These are phyloP conservation scores for Masnerella sp. DNA, from an alignment of 2,888 invertebrate genomes.

Conservation along the genomic window DNA sequence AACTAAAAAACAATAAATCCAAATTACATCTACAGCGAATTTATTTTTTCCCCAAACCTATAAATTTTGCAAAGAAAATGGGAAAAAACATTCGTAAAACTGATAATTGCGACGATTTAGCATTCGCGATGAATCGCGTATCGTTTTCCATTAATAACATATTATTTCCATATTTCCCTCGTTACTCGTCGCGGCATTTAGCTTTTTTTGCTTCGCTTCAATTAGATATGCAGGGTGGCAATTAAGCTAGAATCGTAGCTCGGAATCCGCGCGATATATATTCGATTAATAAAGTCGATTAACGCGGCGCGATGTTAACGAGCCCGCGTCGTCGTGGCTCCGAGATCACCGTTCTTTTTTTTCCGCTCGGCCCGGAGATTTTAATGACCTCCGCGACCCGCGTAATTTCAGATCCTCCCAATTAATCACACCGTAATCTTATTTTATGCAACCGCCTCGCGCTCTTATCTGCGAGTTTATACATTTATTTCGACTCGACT, in stretches of 20 bases:
- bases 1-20: too few relatives aligned
- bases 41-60: too few relatives aligned
- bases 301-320: slow-evolving; percentile 62
- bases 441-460: slow-evolving; percentile 51
- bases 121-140: slow-evolving; percentile 12
- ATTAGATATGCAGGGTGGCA: slow-evolving; percentile 58
- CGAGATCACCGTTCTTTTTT: slow-evolving; percentile 33
- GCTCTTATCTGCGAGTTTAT: slow-evolving; percentile 49
- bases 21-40: too few relatives aligned
- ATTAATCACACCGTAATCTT: slow-evolving; percentile 60
- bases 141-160: slow-evolving; percentile 41
- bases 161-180: slow-evolving; percentile 44
- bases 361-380: slow-evolving; percentile 39
- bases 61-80: too few relatives aligned
- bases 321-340: slow-evolving; percentile 57
- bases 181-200: slow-evolving; percentile 31
- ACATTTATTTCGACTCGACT: slow-evolving; percentile 44
- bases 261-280: slow-evolving; percentile 56
- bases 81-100: background rate
- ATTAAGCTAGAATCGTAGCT: slow-evolving; percentile 56
- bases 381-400: slow-evolving; percentile 60
- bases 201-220: slow-evolving; percentile 37
- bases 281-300: slow-evolving; percentile 64
- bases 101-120: slow-evolving; percentile 2
- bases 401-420: slow-evolving; percentile 59